Conservation (phyloP, 1,140 invertebrate genomes). For the Monochamus saltuarius region DNA sequence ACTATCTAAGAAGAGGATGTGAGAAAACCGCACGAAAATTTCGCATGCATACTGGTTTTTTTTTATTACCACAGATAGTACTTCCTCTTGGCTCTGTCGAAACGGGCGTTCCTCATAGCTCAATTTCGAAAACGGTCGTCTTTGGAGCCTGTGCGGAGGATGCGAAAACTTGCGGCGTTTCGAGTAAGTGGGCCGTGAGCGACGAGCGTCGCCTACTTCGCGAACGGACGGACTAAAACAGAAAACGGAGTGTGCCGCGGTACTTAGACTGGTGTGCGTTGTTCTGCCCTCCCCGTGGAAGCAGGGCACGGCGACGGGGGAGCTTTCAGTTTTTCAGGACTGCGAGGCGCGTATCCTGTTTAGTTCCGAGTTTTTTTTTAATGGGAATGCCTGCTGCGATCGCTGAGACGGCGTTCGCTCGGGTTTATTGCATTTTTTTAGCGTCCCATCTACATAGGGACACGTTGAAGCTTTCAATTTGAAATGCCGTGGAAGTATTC, state of each 20-base stretch:
- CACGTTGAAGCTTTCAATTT: no score
- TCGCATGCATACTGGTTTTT: no score
- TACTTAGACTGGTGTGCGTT: constrained; percentile 3
- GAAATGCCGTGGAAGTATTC: no score
- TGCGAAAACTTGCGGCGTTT: no score
- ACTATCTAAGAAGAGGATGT: background rate
- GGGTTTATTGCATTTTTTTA: no score
- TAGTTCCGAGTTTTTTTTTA: constrained; percentile 2
- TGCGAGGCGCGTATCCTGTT: constrained; percentile 1
- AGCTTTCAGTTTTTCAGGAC: constrained; percentile 11
- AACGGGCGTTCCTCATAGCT: no score
- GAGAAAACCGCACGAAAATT: background rate
- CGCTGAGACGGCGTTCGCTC: no score
- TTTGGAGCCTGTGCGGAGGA: no score
- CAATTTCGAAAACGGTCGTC: no score
- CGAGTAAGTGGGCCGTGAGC: background rate
- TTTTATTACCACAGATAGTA: no score
- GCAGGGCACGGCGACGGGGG: background rate
- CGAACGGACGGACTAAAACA: constrained; percentile 13
- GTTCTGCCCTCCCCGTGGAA: background rate
- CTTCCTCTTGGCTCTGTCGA: no score
- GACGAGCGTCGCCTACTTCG: constrained; percentile 10
- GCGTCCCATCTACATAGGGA: no score
- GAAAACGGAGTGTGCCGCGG: constrained; percentile 5
- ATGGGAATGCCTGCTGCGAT: background rate